Evolutionary conservation across 2,797 vertebrate species (phyloP).

Genomic region (Acrossocheilus wenchowensis): DNA sequence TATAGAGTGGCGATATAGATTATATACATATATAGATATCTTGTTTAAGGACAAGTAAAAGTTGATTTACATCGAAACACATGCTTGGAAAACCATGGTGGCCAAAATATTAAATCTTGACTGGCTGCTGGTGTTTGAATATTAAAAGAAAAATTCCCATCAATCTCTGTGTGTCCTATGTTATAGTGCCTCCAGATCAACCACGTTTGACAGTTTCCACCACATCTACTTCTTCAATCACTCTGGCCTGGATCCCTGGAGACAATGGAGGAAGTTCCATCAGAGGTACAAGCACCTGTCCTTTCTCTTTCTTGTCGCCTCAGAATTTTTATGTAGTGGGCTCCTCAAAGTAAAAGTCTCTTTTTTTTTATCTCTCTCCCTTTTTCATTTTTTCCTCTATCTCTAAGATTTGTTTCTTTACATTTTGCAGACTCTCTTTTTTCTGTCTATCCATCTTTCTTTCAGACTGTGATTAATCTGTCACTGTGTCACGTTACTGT

Average conservation of each 20-base stretch:
- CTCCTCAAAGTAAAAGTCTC: not conserved
- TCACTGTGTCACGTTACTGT: conserved; percentile 18
- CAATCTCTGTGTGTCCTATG: conserved; percentile 17
- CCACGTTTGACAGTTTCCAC: conserved; percentile 96
- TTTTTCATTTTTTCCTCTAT: not conserved
- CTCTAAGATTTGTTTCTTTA: not conserved
- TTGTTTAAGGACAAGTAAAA: not conserved
- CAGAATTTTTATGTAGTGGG: not conserved
- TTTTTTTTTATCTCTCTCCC: not conserved
- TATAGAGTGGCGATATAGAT: not conserved
- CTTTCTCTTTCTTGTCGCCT: not conserved
- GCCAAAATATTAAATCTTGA: not conserved
- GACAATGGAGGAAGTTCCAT: conserved; percentile 99
- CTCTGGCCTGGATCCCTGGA: conserved; percentile 96
- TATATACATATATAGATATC: not conserved
- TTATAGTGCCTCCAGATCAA: conserved; percentile 93
- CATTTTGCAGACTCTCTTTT: not conserved
- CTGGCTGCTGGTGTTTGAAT: not conserved
- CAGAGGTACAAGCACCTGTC: conserved; percentile 80
- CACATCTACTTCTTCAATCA: conserved; percentile 96
- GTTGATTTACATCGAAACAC: not conserved
- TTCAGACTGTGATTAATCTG: conserved; percentile 9
- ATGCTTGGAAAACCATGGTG: not conserved
- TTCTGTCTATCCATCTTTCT: not conserved
- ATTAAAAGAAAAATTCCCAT: not conserved